Evolutionary conservation across 2,797 vertebrate species (phyloP).

Genomic region (Vultur gryphus): DNA sequence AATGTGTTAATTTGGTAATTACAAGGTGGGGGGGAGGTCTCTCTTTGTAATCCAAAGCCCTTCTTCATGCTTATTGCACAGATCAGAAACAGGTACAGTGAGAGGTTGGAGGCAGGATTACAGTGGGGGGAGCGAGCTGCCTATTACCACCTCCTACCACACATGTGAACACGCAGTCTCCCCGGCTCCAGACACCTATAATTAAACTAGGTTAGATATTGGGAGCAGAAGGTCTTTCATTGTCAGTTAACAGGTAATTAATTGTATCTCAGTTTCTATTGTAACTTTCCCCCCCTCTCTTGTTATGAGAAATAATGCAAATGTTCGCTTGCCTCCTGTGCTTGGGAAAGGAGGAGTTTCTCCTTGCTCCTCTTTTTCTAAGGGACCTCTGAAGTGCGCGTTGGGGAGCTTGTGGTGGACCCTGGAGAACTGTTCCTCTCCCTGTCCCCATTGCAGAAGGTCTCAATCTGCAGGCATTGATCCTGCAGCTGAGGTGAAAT

Average conservation of each 20-base stretch:
- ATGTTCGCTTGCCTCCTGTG: not conserved
- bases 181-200: conserved; percentile 26
- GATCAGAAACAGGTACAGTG: not conserved
- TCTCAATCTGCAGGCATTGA: not conserved
- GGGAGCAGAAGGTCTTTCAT: conserved; percentile 1
- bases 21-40: conserved; percentile 60
- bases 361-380: not conserved
- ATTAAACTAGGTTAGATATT: conserved; percentile 2
- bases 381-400: not conserved
- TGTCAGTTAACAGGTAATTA: conserved; percentile 10
- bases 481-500: not conserved
- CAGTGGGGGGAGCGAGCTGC: not conserved
- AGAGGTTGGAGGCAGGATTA: conserved; percentile 3
- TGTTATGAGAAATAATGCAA: not conserved
- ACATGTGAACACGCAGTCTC: not conserved
- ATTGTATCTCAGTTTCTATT: not conserved
- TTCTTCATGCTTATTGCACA: conserved; percentile 47
- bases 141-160: conserved; percentile 12
- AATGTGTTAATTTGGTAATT: conserved; percentile 78
- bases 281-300: not conserved
- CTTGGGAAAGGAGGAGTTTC: not conserved
- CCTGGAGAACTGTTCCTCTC: not conserved
- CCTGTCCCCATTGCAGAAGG: not conserved
- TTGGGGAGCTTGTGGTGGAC: not conserved
- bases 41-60: conserved; percentile 61